These are phyloP conservation scores for Conopomorpha cramerella DNA, from an alignment of 1,140 invertebrate species.

Conservation along the genomic window DNA sequence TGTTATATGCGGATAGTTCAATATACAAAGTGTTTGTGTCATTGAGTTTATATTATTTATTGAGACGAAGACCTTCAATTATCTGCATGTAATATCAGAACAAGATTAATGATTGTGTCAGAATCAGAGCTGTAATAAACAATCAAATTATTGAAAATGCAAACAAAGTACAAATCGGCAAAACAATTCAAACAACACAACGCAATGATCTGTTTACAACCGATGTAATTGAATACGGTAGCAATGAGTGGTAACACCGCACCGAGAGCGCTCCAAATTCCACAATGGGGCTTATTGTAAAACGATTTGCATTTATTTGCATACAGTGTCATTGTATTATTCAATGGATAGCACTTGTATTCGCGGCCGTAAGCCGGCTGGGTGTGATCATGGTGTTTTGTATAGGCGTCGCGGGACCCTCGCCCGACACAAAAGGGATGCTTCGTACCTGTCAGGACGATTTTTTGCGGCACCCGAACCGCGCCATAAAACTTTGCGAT, in stretches of 20 bases:
- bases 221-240: constrained; percentile 29
- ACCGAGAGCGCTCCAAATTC: constrained; percentile 21
- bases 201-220: constrained; percentile 20
- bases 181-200: too few species aligned
- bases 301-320: constrained; percentile 44
- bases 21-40: constrained; percentile 3
- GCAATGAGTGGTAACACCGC: constrained; percentile 13
- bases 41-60: too few species aligned
- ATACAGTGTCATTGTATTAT: constrained; percentile 29
- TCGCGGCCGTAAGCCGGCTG: constrained; percentile 12
- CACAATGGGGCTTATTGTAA: constrained; percentile 17
- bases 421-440: constrained; percentile 13
- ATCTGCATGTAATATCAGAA: too few species aligned
- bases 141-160: too few species aligned
- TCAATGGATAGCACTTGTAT: constrained; percentile 27
- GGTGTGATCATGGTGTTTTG: constrained; percentile 9
- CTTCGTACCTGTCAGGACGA: constrained; percentile 45
- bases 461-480: constrained; percentile 22
- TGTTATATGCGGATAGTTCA: constrained; percentile 4
- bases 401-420: constrained; percentile 5
- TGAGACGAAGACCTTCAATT: too few species aligned
- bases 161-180: too few species aligned
- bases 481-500: constrained; percentile 33
- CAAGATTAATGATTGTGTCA: too few species aligned
- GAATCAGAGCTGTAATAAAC: too few species aligned